A percentile compares a stretch with the other conserved stretches of the same genome.
phyloP scores from a whole-genome alignment of 2,113 vertebrate species.

The Rallus limicola region DNA sequence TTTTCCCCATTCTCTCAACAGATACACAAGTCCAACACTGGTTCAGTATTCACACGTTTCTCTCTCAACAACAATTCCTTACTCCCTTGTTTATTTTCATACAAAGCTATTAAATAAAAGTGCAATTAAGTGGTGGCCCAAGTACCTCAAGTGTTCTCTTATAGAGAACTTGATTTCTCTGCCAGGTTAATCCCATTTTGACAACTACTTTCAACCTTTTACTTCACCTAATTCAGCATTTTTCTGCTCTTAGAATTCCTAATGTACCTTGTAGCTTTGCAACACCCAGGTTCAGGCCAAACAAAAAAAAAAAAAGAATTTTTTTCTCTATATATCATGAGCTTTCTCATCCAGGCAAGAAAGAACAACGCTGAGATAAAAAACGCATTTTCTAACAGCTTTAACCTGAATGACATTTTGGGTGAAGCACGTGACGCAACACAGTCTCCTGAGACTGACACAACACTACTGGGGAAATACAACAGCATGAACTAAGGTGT shows the following conservation, averaged over 20 bases:
- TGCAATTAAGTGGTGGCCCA: not conserved
- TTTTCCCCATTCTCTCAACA: not conserved
- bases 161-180: not conserved
- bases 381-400: not conserved
- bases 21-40: not conserved
- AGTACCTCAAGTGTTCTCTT: not conserved
- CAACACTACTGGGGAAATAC: not conserved
- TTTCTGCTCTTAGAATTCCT: not conserved
- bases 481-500: not conserved
- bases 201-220: not conserved
- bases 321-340: not conserved
- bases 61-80: not conserved
- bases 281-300: not conserved
- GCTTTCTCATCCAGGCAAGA: not conserved
- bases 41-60: not conserved
- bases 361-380: not conserved
- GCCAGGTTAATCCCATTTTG: not conserved
- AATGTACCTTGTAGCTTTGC: not conserved
- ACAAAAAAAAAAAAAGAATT: not conserved
- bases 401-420: not conserved
- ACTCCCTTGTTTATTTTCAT: not conserved
- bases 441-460: not conserved
- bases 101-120: not conserved
- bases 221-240: not conserved
- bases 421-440: not conserved